Evolutionary conservation across 2,113 vertebrate species (phyloP).

Genomic region (Prinia subflava): DNA sequence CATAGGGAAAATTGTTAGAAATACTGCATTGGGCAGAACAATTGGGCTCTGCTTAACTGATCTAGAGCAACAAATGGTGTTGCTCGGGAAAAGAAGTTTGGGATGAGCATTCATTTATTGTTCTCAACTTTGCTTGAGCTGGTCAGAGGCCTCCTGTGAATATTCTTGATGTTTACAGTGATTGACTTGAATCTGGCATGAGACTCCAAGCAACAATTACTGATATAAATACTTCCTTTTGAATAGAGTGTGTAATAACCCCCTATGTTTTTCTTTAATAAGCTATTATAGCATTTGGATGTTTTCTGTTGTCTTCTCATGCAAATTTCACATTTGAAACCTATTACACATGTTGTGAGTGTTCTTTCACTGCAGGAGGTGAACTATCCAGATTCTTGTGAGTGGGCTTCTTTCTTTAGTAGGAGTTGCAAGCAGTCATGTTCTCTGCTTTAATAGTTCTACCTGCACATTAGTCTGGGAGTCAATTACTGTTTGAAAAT

Average conservation of each 20-base stretch:
- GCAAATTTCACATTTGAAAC: neutral
- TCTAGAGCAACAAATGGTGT: neutral
- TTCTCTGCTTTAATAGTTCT: neutral
- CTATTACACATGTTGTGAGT: neutral
- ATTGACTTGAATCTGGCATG: neutral
- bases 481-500: neutral
- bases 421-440: neutral
- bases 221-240: neutral
- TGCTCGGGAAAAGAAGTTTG: neutral
- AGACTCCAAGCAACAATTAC: neutral
- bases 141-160: neutral
- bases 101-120: neutral
- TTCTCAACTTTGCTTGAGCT: neutral
- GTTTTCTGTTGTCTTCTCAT: neutral
- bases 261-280: neutral
- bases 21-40: neutral
- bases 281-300: neutral
- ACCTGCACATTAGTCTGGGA: neutral
- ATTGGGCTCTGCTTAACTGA: neutral
- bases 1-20: neutral
- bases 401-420: neutral
- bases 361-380: neutral
- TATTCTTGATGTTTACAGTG: neutral
- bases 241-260: neutral
- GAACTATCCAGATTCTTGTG: neutral